Conservation (phyloP, 2,113 vertebrate species). For the Notiomystis cincta region DNA sequence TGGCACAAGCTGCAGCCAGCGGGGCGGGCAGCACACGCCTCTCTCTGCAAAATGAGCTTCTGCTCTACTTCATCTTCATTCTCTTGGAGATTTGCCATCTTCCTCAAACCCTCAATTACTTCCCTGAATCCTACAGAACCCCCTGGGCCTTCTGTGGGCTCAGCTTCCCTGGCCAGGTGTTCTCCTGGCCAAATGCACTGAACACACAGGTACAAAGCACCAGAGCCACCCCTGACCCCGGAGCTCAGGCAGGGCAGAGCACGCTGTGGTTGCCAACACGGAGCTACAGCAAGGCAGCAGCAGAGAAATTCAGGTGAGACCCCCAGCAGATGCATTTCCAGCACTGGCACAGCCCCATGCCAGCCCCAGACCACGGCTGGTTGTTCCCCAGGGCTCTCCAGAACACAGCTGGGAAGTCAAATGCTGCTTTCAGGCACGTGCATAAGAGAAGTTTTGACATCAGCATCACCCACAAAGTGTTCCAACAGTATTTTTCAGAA, state of each 20-base stretch:
- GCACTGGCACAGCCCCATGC: rapidly evolving
- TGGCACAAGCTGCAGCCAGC: neutral
- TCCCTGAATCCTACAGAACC: neutral
- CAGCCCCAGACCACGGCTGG: rapidly evolving
- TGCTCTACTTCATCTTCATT: neutral
- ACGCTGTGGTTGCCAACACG: rapidly evolving
- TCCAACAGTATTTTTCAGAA: neutral
- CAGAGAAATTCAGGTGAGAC: neutral
- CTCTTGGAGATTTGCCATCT: neutral
- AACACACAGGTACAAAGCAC: neutral
- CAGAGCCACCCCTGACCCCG: neutral
- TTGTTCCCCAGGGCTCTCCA: neutral
- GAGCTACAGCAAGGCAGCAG: neutral
- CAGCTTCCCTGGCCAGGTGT: neutral
- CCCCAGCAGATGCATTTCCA: neutral
- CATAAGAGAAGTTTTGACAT: neutral
- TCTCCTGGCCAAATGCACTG: neutral
- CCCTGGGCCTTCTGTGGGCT: neutral
- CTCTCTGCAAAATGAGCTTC: neutral
- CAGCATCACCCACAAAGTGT: neutral
- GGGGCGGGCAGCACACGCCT: rapidly evolving
- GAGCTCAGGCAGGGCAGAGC: neutral
- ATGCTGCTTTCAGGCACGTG: neutral
- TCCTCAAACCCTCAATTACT: neutral
- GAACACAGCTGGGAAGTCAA: neutral